phyloP scores from a whole-genome alignment of 2,797 vertebrate species.

The Apogon talboti region DNA sequence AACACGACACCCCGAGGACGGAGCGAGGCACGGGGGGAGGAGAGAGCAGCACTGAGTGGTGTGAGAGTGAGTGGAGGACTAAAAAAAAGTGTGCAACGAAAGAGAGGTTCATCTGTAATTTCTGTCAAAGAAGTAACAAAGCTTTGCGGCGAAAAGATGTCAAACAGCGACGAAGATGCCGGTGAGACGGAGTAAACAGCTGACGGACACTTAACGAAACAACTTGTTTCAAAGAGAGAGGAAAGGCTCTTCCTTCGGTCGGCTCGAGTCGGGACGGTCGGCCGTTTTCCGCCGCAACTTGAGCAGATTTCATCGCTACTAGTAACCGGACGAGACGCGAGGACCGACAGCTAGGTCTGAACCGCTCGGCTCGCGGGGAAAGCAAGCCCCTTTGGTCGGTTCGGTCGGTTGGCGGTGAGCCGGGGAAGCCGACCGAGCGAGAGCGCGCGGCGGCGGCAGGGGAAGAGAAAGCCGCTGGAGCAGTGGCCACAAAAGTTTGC shows the following conservation, averaged over 20 bases:
- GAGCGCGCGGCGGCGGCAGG: slow-evolving; percentile 17
- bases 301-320: slow-evolving; percentile 45
- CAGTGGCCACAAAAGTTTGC: slow-evolving; percentile 65
- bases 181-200: slow-evolving; percentile 71
- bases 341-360: slow-evolving; percentile 25
- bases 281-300: slow-evolving; percentile 57
- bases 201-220: slow-evolving; percentile 66
- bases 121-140: slow-evolving; percentile 61
- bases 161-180: slow-evolving; percentile 74
- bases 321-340: slow-evolving; percentile 36
- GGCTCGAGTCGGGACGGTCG: slow-evolving; percentile 64
- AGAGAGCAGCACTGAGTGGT: slow-evolving; percentile 70
- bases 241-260: slow-evolving; percentile 21
- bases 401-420: slow-evolving; percentile 25
- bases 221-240: slow-evolving; percentile 56
- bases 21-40: slow-evolving; percentile 68
- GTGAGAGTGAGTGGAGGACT: slow-evolving; percentile 77
- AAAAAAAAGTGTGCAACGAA: slow-evolving; percentile 75
- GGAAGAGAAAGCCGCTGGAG: slow-evolving; percentile 31
- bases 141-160: slow-evolving; percentile 66
- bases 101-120: slow-evolving; percentile 55
- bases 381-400: slow-evolving; percentile 20
- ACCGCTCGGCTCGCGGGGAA: slow-evolving; percentile 20
- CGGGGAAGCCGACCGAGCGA: slow-evolving; percentile 24
- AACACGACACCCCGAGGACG: slow-evolving; percentile 85